Conservation (phyloP, 2,113 vertebrate species). For the Kryptolebias marmoratus region DNA sequence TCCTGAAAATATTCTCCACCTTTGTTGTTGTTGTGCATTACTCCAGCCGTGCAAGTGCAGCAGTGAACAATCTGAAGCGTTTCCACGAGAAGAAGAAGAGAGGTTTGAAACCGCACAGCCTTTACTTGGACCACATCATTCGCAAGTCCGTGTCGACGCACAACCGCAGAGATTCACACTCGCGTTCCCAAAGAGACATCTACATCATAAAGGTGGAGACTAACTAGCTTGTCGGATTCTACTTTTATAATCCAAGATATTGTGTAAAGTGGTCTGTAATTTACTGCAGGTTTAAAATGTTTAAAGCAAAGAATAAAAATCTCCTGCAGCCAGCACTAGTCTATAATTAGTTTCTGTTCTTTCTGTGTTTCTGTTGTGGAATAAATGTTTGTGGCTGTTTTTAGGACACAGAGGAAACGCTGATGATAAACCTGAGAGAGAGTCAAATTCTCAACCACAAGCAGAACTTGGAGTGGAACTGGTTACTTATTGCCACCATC, state of each 20-base stretch:
- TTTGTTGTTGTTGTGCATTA: background rate
- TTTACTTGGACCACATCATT: conserved; percentile 96
- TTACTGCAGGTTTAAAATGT: background rate
- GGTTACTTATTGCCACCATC: conserved; percentile 96
- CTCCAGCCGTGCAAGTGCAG: conserved; percentile 93
- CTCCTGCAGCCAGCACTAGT: too few relatives aligned
- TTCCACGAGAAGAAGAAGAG: conserved; percentile 98
- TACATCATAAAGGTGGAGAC: conserved; percentile 91
- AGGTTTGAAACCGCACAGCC: conserved; percentile 94
- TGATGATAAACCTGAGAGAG: conserved; percentile 93
- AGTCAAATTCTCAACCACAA: conserved; percentile 98
- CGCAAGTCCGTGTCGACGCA: conserved; percentile 90
- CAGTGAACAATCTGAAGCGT: conserved; percentile 94
- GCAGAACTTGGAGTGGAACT: conserved; percentile 98
- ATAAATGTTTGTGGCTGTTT: conserved; percentile 23
- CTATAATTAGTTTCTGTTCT: background rate
- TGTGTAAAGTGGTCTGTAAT: background rate
- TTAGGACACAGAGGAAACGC: conserved; percentile 96
- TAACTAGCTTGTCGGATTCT: background rate
- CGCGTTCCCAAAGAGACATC: conserved; percentile 91
- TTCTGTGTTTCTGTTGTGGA: background rate
- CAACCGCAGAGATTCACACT: conserved; percentile 89
- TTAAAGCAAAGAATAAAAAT: too few relatives aligned
- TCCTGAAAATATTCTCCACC: background rate
- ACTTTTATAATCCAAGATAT: background rate